These are phyloP conservation scores for Cephalophus harveyi DNA, from an alignment of 2,113 vertebrate species.

Conservation along the genomic window DNA sequence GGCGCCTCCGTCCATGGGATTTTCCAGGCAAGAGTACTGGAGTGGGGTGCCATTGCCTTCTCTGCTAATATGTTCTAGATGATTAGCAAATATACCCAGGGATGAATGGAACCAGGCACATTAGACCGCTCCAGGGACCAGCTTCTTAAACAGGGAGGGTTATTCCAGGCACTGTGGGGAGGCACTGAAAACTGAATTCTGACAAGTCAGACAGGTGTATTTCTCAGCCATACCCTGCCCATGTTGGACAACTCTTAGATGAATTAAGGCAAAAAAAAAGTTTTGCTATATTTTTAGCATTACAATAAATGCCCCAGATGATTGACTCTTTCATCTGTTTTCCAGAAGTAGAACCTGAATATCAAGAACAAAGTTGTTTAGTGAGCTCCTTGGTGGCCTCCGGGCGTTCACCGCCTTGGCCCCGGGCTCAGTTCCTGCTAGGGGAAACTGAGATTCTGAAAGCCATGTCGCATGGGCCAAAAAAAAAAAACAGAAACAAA, in stretches of 20 bases:
- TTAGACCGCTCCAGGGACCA: not conserved
- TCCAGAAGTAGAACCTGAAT: not conserved
- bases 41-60: no score
- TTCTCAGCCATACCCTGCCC: no score
- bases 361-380: not conserved
- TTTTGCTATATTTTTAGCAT: not conserved
- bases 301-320: not conserved
- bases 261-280: not conserved
- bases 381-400: not conserved
- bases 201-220: not conserved
- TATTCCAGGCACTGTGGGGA: accelerated
- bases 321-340: not conserved
- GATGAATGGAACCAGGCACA: accelerated
- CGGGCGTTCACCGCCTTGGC: accelerated
- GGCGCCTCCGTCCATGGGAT: no score
- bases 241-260: not conserved
- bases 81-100: not conserved
- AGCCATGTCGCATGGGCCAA: not conserved
- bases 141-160: not conserved
- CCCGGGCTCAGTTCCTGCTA: not conserved
- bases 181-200: no score
- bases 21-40: no score
- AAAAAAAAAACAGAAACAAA: not conserved
- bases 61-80: not conserved
- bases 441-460: not conserved